Evolutionary conservation across 2,888 invertebrate genomes (phyloP).

Genomic region (Pinctada fucata): DNA sequence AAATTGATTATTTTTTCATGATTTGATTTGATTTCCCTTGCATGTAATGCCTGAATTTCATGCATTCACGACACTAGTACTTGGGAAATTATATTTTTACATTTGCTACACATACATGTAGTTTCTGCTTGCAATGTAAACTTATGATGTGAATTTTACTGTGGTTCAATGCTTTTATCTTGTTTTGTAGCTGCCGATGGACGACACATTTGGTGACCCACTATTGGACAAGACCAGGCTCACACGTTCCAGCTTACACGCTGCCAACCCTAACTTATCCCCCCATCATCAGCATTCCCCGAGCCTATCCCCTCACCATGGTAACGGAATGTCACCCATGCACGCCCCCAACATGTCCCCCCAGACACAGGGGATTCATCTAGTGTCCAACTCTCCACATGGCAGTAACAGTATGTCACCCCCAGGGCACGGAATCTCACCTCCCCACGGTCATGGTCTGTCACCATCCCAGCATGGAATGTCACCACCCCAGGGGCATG

Average conservation of each 20-base stretch:
- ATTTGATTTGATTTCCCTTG: too few species aligned
- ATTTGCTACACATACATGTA: too few species aligned
- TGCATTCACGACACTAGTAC: too few species aligned
- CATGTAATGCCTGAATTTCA: too few species aligned
- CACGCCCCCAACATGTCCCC: conserved; percentile 7
- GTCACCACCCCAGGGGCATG: conserved; percentile 32
- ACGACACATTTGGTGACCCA: conserved; percentile 10
- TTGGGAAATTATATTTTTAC: too few species aligned
- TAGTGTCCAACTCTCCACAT: conserved; percentile 5
- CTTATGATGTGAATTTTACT: background rate
- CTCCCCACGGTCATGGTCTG: conserved; percentile 14
- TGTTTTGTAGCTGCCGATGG: conserved; percentile 10
- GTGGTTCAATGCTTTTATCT: background rate
- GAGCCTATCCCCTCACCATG: background rate
- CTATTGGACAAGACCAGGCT: conserved; percentile 2
- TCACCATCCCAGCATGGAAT: conserved; percentile 26
- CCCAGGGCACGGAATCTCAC: conserved; percentile 19
- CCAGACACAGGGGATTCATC: conserved; percentile 7
- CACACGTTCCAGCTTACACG: background rate
- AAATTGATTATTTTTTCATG: too few species aligned
- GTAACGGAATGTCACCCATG: background rate
- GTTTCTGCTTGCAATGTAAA: too few species aligned
- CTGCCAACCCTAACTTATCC: background rate
- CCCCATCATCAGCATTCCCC: conserved; percentile 20
- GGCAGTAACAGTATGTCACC: conserved; percentile 21